These are phyloP conservation scores for Mormoops blainvillei DNA, from an alignment of 2,113 vertebrate genomes.

Conservation along the genomic window DNA sequence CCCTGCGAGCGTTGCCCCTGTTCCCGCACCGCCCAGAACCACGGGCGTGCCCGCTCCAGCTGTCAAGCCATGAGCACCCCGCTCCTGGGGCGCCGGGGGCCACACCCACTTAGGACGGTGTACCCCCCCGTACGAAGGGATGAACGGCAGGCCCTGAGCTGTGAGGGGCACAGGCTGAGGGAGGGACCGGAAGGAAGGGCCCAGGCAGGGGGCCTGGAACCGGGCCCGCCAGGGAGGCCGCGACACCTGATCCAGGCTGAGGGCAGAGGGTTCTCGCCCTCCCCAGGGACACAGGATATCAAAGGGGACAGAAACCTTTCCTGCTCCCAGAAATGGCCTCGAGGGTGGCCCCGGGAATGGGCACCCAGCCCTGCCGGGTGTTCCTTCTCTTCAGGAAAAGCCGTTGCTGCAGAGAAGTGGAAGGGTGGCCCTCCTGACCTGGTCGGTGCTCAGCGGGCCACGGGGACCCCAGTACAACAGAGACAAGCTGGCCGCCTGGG, in stretches of 20 bases:
- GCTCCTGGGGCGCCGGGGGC: no score
- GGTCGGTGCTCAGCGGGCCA: fast-evolving
- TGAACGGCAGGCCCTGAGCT: no score
- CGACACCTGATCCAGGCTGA: neutral
- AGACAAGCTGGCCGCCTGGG: neutral
- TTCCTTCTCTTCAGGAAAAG: neutral
- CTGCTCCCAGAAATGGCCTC: neutral
- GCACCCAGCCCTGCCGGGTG: neutral
- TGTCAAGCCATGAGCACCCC: no score
- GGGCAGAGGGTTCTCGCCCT: neutral
- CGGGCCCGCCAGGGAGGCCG: neutral
- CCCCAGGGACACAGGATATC: neutral
- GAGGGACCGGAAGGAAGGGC: no score
- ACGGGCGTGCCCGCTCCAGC: fast-evolving
- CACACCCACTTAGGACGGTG: neutral
- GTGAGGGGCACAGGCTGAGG: neutral
- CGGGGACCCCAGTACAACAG: no score
- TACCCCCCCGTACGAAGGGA: no score
- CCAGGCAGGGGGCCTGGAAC: neutral
- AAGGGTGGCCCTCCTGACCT: neutral
- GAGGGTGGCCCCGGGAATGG: neutral
- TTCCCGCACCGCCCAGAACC: fast-evolving
- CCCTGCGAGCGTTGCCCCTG: fast-evolving
- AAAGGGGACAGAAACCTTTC: neutral
- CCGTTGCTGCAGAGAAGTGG: neutral